A percentile compares a stretch with the other conserved stretches of the same genome.
Evolutionary conservation across 2,888 invertebrate species (phyloP).

Genomic region (Spialia ferax): DNA sequence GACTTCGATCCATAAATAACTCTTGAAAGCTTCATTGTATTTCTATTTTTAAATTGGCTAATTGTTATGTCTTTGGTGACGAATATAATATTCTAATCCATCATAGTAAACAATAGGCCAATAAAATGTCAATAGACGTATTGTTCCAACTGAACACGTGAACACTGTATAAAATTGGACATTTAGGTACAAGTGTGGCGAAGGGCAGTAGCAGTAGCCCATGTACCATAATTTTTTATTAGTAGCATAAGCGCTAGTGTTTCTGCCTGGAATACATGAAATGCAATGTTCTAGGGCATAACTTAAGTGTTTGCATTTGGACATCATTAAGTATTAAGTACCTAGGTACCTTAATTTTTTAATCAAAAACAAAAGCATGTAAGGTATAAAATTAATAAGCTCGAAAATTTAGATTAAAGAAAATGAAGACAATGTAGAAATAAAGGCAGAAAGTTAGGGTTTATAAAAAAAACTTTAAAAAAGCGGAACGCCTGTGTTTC

Average conservation of each 20-base stretch:
- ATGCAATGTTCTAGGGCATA: conserved; percentile 63
- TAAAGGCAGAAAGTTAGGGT: conserved; percentile 40
- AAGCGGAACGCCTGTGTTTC: conserved; percentile 71
- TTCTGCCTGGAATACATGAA: conserved; percentile 61
- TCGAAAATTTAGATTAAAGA: conserved; percentile 42
- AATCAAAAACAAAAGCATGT: conserved; percentile 49
- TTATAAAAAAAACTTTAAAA: conserved; percentile 48
- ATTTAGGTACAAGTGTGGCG: conserved; percentile 44
- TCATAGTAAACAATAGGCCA: conserved; percentile 52
- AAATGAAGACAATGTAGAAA: conserved; percentile 3
- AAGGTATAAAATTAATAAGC: conserved; percentile 52
- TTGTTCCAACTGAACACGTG: conserved; percentile 62
- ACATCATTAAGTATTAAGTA: no score
- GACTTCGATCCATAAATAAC: neutral
- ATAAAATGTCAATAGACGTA: conserved; percentile 68
- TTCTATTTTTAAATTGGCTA: conserved; percentile 34
- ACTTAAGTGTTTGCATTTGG: conserved; percentile 47
- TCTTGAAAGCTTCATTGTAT: conserved; percentile 16
- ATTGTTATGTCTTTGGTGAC: conserved; percentile 44
- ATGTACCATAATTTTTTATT: conserved; percentile 61
- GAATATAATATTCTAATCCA: conserved; percentile 40
- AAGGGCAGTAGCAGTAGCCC: conserved; percentile 45
- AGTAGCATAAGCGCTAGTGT: conserved; percentile 70
- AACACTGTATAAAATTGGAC: conserved; percentile 41
- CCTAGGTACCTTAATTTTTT: no score